Conservation (phyloP, 2,113 vertebrate species). For the Mustela nigripes region DNA sequence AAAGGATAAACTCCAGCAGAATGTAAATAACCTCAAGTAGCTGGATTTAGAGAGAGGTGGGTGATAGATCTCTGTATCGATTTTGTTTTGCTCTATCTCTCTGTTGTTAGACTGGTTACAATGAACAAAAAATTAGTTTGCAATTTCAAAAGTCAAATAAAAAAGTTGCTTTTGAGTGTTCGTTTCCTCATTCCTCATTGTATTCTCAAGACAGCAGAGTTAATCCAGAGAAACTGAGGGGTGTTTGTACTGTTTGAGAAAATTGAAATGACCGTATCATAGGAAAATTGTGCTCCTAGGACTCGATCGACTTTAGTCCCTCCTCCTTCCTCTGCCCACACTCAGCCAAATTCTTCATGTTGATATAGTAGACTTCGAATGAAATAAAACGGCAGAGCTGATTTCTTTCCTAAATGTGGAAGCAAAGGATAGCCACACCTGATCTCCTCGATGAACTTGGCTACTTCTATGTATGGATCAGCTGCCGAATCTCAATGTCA, state of each 20-base stretch:
- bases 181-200: neutral
- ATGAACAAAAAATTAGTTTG: neutral
- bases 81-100: neutral
- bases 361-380: neutral
- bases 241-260: neutral
- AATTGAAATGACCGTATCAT: neutral
- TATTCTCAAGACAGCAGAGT: neutral
- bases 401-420: neutral
- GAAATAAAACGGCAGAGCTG: neutral
- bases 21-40: neutral
- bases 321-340: neutral
- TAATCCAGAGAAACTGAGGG: neutral
- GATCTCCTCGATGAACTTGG: neutral
- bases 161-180: neutral
- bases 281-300: neutral
- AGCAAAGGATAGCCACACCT: neutral
- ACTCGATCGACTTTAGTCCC: neutral
- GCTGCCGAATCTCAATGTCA: neutral
- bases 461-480: neutral
- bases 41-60: neutral
- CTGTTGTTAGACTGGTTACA: neutral
- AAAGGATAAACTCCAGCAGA: neutral
- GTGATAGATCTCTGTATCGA: neutral
- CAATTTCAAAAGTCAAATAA: neutral
- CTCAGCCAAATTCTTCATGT: neutral